Evolutionary conservation across 2,113 vertebrate genomes (phyloP).

Genomic region (Guaruba guarouba): DNA sequence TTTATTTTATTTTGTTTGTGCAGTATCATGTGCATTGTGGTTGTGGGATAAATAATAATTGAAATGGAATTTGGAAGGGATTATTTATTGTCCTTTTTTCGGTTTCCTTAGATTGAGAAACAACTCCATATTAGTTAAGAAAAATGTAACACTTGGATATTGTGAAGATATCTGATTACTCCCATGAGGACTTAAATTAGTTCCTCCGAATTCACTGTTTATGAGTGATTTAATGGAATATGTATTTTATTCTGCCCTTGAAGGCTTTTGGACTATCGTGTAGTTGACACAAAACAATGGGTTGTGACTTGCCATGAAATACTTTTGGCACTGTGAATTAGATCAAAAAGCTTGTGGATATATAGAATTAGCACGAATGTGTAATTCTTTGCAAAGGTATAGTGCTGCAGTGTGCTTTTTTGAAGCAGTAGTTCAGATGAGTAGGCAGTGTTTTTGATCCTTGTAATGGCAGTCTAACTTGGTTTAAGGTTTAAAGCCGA

Average conservation of each 20-base stretch:
- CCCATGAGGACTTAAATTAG: neutral
- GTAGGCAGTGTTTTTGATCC: neutral
- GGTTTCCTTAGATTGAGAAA: neutral
- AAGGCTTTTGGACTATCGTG: neutral
- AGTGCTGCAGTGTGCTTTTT: neutral
- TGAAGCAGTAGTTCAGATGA: neutral
- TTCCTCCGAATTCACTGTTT: neutral
- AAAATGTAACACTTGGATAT: constrained; percentile 5
- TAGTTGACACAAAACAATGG: neutral
- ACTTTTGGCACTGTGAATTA: neutral
- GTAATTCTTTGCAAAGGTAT: neutral
- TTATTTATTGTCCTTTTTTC: neutral
- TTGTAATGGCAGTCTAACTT: neutral
- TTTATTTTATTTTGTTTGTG: constrained; percentile 2
- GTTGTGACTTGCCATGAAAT: constrained; percentile 4
- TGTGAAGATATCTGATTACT: neutral
- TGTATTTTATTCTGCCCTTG: neutral
- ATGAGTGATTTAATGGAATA: neutral
- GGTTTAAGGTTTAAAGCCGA: neutral
- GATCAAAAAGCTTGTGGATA: neutral
- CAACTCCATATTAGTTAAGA: neutral
- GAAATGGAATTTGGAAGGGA: neutral
- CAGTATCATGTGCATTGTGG: neutral
- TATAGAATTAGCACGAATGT: neutral
- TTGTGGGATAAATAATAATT: constrained; percentile 23